Conservation (phyloP, 2,888 invertebrate species). For the Galeopsomyia nigrocyanea region DNA sequence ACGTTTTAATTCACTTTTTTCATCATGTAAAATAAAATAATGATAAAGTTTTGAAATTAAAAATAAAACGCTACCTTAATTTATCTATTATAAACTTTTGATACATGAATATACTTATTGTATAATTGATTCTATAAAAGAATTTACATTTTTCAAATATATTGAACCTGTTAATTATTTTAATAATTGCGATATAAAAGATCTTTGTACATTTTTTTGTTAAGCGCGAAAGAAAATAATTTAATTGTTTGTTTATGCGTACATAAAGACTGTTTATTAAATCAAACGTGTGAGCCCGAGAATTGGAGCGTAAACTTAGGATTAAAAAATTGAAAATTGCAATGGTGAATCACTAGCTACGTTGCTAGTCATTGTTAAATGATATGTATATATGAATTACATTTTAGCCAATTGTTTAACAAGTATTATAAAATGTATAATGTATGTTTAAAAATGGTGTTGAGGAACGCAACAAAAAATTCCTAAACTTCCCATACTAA, state of each 20-base stretch:
- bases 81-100: background rate
- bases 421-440: too few species aligned
- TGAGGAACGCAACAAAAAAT: too few species aligned
- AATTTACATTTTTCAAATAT: background rate
- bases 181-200: too few species aligned
- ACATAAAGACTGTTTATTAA: constrained; percentile 27
- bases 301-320: background rate
- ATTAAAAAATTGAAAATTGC: constrained; percentile 4
- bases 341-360: constrained; percentile 10
- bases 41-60: too few species aligned
- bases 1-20: too few species aligned
- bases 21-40: too few species aligned
- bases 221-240: background rate
- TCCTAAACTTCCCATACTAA: too few species aligned
- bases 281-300: background rate
- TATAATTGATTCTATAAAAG: too few species aligned
- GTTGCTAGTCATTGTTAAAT: constrained; percentile 7
- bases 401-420: too few species aligned
- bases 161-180: background rate
- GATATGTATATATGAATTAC: background rate
- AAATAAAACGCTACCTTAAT: background rate
- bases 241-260: constrained; percentile 8
- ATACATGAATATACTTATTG: background rate
- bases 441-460: too few species aligned
- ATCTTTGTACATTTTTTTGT: constrained; percentile 15